A percentile compares a stretch with the other conserved stretches of the same genome.
Evolutionary conservation across 1,140 invertebrate genomes (phyloP).

Genomic region (Caenorhabditis latens): DNA sequence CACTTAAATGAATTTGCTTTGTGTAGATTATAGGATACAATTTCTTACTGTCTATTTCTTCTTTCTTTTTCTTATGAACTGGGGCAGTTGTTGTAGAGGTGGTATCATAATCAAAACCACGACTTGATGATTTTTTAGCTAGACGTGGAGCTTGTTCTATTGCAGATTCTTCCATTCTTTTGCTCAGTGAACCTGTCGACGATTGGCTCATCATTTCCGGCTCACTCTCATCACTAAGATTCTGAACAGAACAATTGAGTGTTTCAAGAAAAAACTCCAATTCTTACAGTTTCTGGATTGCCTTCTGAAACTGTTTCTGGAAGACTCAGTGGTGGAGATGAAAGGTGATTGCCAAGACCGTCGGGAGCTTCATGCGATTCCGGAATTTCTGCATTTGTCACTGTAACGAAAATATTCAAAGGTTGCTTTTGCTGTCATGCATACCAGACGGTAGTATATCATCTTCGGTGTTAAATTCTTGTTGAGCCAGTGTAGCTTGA

Average conservation of each 20-base stretch:
- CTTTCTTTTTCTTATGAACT: conserved; percentile 45
- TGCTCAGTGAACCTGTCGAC: conserved; percentile 4
- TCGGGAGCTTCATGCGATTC: background rate
- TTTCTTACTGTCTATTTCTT: conserved; percentile 21
- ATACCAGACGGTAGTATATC: conserved; percentile 10
- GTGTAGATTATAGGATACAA: background rate
- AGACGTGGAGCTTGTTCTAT: background rate
- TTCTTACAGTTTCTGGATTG: conserved; percentile 18
- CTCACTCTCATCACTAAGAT: conserved; percentile 31
- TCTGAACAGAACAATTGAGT: background rate
- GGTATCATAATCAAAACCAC: conserved; percentile 47
- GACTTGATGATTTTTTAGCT: background rate
- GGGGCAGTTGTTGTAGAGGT: background rate
- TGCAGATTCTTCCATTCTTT: conserved; percentile 16
- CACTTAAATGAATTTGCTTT: background rate
- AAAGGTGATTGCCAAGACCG: background rate
- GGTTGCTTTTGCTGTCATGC: background rate
- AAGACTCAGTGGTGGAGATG: conserved; percentile 18
- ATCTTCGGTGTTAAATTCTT: background rate
- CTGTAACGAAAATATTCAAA: background rate
- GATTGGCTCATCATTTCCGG: conserved; percentile 24
- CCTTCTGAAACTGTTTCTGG: conserved; percentile 42
- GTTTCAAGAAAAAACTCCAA: background rate
- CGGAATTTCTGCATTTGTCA: background rate
- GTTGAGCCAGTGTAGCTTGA: background rate